A percentile compares a stretch with the other conserved stretches of the same genome.
Evolutionary conservation across 2,888 invertebrate species (phyloP).

Genomic region (Drosophila longiperda): DNA sequence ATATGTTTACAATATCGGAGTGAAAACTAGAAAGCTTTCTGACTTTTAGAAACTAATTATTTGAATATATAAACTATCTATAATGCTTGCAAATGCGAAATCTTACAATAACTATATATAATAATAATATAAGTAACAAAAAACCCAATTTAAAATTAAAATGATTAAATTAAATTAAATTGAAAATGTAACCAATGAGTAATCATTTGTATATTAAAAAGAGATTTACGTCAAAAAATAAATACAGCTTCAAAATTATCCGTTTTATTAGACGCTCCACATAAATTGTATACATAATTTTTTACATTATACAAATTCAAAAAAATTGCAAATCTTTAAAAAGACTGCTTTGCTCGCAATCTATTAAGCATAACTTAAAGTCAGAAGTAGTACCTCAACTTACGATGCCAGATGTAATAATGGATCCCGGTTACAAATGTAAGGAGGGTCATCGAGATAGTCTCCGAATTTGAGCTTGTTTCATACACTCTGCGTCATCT

Average conservation of each 20-base stretch:
- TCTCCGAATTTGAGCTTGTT: constrained; percentile 92
- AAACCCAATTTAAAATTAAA: too few species aligned
- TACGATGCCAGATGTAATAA: constrained; percentile 29
- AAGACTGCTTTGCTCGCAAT: neutral
- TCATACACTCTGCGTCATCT: constrained; percentile 91
- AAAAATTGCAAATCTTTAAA: neutral
- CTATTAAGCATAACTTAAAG: constrained; percentile 15
- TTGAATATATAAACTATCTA: too few species aligned
- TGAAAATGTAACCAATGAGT: neutral
- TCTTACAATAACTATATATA: too few species aligned
- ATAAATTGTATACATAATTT: neutral
- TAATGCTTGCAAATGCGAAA: too few species aligned
- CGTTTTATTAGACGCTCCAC: neutral
- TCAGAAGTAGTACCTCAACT: neutral
- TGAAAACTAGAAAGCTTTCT: neutral
- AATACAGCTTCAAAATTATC: neutral
- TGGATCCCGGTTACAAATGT: constrained; percentile 58
- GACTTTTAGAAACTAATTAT: neutral
- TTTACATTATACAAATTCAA: neutral
- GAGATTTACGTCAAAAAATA: neutral
- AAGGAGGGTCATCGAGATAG: constrained; percentile 86
- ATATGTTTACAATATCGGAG: neutral
- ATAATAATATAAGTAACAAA: too few species aligned
- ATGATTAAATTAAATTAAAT: neutral
- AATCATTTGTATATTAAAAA: neutral